A percentile compares a stretch with the other conserved stretches of the same genome.
Evolutionary conservation across 2,797 vertebrate genomes (phyloP).

Genomic region (Anguilla obscura): DNA sequence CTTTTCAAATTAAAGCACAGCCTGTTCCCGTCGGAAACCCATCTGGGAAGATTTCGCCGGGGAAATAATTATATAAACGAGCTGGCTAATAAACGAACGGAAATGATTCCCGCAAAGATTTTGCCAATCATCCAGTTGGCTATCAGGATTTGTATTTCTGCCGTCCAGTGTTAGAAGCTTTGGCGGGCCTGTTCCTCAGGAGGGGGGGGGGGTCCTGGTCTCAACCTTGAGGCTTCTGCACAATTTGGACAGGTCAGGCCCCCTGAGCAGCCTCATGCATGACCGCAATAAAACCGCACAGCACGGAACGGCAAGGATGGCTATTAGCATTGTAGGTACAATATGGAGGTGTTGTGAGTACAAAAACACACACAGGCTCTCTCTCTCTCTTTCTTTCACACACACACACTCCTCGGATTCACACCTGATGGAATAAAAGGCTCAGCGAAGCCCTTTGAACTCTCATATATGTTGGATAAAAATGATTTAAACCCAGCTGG

Average conservation of each 20-base stretch:
- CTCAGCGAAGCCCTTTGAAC: not conserved
- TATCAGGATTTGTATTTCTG: not conserved
- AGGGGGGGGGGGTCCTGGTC: not conserved
- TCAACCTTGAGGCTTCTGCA: not conserved
- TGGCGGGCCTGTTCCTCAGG: not conserved
- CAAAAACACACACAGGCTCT: not conserved
- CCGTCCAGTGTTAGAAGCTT: not conserved
- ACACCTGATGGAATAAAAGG: not conserved
- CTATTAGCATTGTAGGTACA: not conserved
- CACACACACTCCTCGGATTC: not conserved
- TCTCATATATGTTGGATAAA: not conserved
- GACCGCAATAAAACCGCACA: not conserved
- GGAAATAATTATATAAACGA: not conserved
- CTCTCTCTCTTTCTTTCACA: not conserved
- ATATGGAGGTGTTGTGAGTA: not conserved
- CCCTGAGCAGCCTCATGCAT: not conserved
- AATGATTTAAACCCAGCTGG: not conserved
- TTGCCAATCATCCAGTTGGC: not conserved
- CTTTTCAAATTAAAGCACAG: not conserved
- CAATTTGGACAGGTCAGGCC: conserved; percentile 26
- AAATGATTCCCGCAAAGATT: not conserved
- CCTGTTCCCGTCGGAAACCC: not conserved
- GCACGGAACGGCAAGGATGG: not conserved
- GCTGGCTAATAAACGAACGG: not conserved
- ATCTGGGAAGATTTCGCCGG: not conserved